Conservation (phyloP, 2,888 invertebrate species). For the Pammene aurita region DNA sequence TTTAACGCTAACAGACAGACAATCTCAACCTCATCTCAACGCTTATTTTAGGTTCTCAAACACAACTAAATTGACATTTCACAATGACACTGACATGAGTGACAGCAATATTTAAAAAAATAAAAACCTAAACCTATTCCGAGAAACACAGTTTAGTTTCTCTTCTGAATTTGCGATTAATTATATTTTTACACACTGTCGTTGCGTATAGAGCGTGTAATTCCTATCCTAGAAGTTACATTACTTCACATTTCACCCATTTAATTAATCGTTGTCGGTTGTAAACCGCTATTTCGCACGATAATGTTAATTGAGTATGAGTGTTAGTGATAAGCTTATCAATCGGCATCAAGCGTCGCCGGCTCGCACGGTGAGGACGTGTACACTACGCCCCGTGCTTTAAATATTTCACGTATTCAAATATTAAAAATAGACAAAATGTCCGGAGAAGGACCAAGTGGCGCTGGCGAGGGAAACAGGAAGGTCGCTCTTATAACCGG, state of each 20-base stretch:
- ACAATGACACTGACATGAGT: constrained; percentile 25
- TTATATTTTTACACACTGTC: background rate
- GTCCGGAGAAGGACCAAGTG: constrained; percentile 67
- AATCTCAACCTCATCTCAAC: background rate
- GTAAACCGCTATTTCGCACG: constrained; percentile 33
- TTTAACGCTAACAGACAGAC: background rate
- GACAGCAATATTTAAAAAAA: constrained; percentile 12
- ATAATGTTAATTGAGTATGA: constrained; percentile 40
- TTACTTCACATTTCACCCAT: background rate
- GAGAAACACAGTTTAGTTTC: background rate
- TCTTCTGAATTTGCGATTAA: background rate
- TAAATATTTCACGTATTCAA: background rate
- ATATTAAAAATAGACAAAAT: constrained; percentile 50
- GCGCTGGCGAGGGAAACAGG: constrained; percentile 55
- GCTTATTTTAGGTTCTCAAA: constrained; percentile 24
- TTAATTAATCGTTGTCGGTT: background rate
- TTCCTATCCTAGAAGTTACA: background rate
- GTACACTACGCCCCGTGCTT: constrained; percentile 43
- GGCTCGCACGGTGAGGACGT: constrained; percentile 50
- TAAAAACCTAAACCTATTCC: too few relatives aligned
- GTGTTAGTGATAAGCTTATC: constrained; percentile 51
- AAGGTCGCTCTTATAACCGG: constrained; percentile 97
- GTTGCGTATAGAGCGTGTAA: background rate
- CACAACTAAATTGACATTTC: background rate
- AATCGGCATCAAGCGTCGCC: constrained; percentile 43